Conservation (phyloP, 2,797 vertebrate species). For the Danio aesculapii region DNA sequence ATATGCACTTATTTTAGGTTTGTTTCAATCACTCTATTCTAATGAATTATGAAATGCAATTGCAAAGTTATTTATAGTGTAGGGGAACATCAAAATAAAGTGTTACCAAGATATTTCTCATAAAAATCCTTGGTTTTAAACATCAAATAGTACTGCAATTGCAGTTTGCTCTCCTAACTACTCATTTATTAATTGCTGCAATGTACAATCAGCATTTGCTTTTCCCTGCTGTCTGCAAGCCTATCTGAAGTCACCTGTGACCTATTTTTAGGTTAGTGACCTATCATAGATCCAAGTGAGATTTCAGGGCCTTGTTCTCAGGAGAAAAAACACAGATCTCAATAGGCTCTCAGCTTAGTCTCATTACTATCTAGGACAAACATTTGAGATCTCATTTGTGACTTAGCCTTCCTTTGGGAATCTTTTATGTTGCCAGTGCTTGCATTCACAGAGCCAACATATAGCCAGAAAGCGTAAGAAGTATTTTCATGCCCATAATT, state of each 20-base stretch:
- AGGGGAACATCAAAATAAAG: no score
- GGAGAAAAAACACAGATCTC: neutral
- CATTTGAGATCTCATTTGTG: constrained; percentile 22
- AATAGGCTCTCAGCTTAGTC: neutral
- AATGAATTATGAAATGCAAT: no score
- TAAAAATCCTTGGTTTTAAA: neutral
- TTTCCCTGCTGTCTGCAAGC: neutral
- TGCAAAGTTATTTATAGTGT: no score
- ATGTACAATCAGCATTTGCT: neutral
- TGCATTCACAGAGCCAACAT: neutral
- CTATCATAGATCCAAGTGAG: neutral
- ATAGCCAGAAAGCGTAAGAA: neutral
- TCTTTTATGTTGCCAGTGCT: constrained; percentile 5
- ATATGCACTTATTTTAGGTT: no score
- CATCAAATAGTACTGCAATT: neutral
- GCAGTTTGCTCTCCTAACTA: neutral
- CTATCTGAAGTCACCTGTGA: neutral
- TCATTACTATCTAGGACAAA: constrained; percentile 24
- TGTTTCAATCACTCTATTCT: no score
- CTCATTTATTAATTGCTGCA: neutral
- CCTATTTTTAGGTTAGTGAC: neutral
- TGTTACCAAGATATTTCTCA: no score
- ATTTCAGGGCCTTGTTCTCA: neutral
- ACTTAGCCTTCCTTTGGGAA: constrained; percentile 8
- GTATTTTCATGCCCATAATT: neutral